phyloP scores from a whole-genome alignment of 30 jellyfish, hydroid and myxozoan genomes.

The Hydractinia symbiolongicarpus region DNA sequence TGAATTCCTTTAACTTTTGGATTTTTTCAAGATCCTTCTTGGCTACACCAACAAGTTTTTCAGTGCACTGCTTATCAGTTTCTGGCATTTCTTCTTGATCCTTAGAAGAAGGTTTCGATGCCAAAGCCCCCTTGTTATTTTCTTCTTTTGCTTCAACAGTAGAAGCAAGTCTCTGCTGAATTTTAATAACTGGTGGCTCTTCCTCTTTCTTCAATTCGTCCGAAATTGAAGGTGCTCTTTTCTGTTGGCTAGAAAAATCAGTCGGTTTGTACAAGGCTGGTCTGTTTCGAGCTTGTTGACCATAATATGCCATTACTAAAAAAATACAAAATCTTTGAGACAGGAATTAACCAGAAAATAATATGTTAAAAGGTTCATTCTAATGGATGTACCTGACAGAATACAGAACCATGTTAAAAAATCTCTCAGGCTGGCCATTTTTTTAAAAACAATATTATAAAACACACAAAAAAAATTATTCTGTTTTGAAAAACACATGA shows the following conservation, averaged over 20 bases:
- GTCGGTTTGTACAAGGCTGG: conserved; percentile 45
- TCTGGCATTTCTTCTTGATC: background rate
- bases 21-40: conserved; percentile 28
- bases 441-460: no score
- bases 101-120: background rate
- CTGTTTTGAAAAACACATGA: no score
- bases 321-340: background rate
- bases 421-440: no score
- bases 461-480: no score
- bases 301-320: conserved; percentile 24
- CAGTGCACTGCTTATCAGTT: conserved; percentile 1
- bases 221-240: background rate
- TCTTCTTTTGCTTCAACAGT: background rate
- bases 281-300: conserved; percentile 20
- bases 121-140: background rate
- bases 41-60: conserved; percentile 32
- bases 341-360: no score
- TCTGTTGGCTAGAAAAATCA: conserved; percentile 27
- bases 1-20: conserved; percentile 21
- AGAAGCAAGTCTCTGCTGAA: conserved; percentile 27
- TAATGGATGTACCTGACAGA: no score
- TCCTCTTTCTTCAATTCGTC: conserved; percentile 2
- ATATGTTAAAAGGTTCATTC: no score
- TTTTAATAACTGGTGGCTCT: conserved; percentile 12
- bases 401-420: no score